Evolutionary conservation across 2,797 vertebrate species (phyloP), one percentile per base, ranked within the genome.

Genomic region (Rallus crepitans): DNA sequence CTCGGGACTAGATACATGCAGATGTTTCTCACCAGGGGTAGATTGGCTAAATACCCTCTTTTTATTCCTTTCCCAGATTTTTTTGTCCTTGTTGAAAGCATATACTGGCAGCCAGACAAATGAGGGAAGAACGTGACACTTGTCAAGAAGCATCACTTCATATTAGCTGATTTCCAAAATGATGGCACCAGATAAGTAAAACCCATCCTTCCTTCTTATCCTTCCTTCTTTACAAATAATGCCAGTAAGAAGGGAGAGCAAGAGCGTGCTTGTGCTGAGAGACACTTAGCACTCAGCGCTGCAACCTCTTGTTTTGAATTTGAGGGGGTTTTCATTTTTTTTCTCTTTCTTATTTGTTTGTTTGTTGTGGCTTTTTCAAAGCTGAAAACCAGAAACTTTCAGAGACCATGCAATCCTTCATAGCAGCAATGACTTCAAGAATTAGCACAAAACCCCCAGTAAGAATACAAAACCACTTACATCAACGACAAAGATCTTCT

Each of bases 401-500:
- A 65, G 25, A 89, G 42, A 85, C 87, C 84, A 94, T 65, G 65
- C 81, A 75, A 39, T 33, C 76, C 80, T 89, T 76, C 53, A 90
- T 84, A 96, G 72, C 85, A 84, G 70, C 78, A 88, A 52, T 15
- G 40, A 89, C 55, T 90, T 72, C 94, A 95, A 73, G 30, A 93
- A 93, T 65, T 76, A 96, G 56, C 92, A 88, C 83, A 78, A 56
- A 53, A 25, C 15, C 3, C 14, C 2, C 63, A 83, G 37, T 65
- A 97, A 92, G 35, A 94, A 96, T 24, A 66, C 11, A 89, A 96
- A 77, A 68, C 60, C 86, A 98, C 98, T 98, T 98, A 98, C 98
- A 96, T 98, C 98, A 83, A 98, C 98, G 64, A 98, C 98, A 90
- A 98, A 98, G 97, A 98, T 98, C 98, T 98, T 98, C 98, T 98